Evolutionary conservation across 2,888 invertebrate species (phyloP).

Genomic region (Plutella xylostella): DNA sequence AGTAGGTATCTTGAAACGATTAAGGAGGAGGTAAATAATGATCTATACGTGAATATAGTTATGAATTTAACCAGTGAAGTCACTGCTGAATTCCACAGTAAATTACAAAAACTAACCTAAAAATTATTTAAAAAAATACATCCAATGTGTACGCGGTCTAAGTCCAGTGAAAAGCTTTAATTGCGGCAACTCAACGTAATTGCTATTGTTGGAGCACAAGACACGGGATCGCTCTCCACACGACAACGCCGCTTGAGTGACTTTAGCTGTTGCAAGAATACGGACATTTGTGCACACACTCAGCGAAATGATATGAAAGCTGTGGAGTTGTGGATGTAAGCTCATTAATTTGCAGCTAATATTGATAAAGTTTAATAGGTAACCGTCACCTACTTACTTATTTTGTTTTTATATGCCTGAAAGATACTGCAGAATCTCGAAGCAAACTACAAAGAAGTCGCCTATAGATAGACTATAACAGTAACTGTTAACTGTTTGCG

Average conservation of each 20-base stretch:
- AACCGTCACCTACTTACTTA: too few species aligned
- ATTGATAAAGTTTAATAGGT: too few species aligned
- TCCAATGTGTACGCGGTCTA: background rate
- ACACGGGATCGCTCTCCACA: conserved; percentile 2
- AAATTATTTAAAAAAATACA: background rate
- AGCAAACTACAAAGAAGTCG: too few species aligned
- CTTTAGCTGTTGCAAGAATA: background rate
- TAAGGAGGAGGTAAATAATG: too few species aligned
- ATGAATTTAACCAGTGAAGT: too few species aligned
- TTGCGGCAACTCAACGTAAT: background rate
- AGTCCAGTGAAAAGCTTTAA: background rate
- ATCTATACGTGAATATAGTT: too few species aligned
- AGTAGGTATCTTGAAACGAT: too few species aligned
- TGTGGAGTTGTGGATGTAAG: background rate
- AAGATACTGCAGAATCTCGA: too few species aligned
- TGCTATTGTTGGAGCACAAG: background rate
- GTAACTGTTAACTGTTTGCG: too few species aligned
- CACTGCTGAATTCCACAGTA: too few species aligned
- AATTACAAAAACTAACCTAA: background rate
- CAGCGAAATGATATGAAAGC: background rate
- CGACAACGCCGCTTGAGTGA: background rate
- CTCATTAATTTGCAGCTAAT: background rate
- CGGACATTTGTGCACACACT: background rate
- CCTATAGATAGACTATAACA: too few species aligned
- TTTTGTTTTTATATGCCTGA: too few species aligned